Conservation (phyloP, 2,888 invertebrate genomes). For the Phragmatobia fuliginosa region DNA sequence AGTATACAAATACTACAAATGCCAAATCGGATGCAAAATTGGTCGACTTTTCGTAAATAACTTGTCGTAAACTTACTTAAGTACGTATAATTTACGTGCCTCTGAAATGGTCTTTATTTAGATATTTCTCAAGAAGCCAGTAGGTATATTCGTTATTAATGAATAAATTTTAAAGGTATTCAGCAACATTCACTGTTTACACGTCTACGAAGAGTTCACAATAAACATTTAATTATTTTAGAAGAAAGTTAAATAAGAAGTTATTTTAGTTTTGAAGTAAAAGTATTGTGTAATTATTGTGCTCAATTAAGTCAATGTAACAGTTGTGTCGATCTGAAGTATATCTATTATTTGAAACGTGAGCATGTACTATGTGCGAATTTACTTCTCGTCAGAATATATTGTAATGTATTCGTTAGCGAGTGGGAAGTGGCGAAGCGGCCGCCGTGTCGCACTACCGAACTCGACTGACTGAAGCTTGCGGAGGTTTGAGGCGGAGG, state of each 20-base stretch:
- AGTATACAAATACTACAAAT: neutral
- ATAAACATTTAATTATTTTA: conserved; percentile 22
- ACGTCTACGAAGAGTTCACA: conserved; percentile 23
- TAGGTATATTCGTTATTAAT: neutral
- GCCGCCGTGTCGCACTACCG: conserved; percentile 44
- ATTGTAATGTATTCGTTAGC: conserved; percentile 22
- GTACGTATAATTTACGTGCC: neutral
- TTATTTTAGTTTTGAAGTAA: conserved; percentile 22
- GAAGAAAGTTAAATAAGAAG: conserved; percentile 23
- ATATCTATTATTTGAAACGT: conserved; percentile 28
- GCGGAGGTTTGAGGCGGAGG: conserved; percentile 15
- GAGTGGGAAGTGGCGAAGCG: conserved; percentile 29
- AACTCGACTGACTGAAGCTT: conserved; percentile 42
- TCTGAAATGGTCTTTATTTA: neutral
- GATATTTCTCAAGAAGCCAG: neutral
- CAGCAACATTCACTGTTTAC: conserved; percentile 25
- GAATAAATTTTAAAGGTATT: neutral
- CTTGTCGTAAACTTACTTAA: neutral
- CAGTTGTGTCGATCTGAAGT: conserved; percentile 15
- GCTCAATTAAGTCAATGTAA: conserved; percentile 8
- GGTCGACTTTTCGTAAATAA: neutral
- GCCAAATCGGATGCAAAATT: neutral
- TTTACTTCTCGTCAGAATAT: conserved; percentile 33
- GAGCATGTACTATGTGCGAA: conserved; percentile 27
- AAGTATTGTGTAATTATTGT: conserved; percentile 14